phyloP scores from a whole-genome alignment of 2,113 vertebrate species.

The Hemichromis elongatus region DNA sequence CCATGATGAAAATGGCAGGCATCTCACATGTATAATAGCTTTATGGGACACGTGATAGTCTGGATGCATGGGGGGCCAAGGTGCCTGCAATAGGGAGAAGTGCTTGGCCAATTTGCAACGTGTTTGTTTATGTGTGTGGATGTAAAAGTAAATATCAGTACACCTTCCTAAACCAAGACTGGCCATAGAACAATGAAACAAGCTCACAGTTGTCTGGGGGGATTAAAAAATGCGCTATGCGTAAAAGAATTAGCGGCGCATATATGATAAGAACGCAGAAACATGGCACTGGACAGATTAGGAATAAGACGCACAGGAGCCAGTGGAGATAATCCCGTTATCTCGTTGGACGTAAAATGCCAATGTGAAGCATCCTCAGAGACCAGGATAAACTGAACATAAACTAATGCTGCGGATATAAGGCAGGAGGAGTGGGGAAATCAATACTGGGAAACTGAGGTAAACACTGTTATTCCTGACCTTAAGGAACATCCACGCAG shows the following conservation, averaged over 20 bases:
- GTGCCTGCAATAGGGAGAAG: conserved; percentile 46
- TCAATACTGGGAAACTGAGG: conserved; percentile 19
- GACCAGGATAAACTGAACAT: conserved; percentile 57
- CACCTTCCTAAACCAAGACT: background rate
- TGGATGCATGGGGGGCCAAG: conserved; percentile 1
- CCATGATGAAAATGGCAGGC: background rate
- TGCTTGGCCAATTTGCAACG: background rate
- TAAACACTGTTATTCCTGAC: conserved; percentile 59
- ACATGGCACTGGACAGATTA: conserved; percentile 50
- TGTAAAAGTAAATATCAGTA: background rate
- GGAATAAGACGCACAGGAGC: conserved; percentile 32
- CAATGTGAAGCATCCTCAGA: conserved; percentile 50
- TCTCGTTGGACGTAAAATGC: conserved; percentile 54
- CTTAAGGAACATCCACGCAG: conserved; percentile 54
- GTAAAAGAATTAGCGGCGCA: conserved; percentile 50
- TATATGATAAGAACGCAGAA: conserved; percentile 46
- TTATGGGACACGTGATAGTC: conserved; percentile 30
- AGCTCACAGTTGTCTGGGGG: conserved; percentile 15
- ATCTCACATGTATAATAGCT: conserved; percentile 11
- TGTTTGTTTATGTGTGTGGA: background rate
- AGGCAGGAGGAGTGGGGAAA: background rate
- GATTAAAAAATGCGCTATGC: conserved; percentile 38
- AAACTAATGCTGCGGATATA: conserved; percentile 59
- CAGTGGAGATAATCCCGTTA: conserved; percentile 59
- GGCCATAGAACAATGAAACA: background rate